A percentile compares a stretch with the other conserved stretches of the same genome.
These are phyloP conservation scores for Jacana jacana DNA, from an alignment of 2,113 vertebrate species.

Conservation along the genomic window DNA sequence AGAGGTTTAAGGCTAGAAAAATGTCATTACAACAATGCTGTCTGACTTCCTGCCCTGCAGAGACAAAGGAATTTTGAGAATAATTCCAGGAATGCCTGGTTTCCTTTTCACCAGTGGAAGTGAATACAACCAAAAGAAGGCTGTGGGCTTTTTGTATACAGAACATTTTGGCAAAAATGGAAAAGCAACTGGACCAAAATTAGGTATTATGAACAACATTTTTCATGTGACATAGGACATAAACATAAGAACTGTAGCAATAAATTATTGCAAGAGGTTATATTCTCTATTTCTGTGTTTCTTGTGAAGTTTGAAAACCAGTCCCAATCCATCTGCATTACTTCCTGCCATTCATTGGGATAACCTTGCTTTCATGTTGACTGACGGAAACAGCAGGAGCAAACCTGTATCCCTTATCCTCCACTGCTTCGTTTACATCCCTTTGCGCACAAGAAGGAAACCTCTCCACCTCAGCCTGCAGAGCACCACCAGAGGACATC, in stretches of 20 bases:
- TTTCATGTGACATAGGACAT: background rate
- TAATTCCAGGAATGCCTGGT: conserved; percentile 46
- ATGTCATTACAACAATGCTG: background rate
- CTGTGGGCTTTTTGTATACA: background rate
- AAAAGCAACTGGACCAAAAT: background rate
- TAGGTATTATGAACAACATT: background rate
- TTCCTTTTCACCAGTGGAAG: conserved; percentile 17
- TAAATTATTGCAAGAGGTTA: background rate
- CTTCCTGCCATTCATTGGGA: background rate
- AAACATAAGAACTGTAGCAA: background rate
- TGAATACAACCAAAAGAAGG: background rate
- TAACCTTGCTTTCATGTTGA: background rate
- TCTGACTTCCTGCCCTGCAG: conserved; percentile 3
- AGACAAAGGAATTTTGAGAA: conserved; percentile 33
- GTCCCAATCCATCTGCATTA: background rate
- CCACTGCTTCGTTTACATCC: background rate
- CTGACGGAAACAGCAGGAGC: background rate
- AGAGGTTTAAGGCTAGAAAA: background rate
- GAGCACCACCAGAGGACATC: background rate
- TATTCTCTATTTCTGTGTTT: background rate
- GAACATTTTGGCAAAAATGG: background rate
- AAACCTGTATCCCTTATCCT: background rate
- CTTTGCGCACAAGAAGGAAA: background rate
- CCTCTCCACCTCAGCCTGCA: accelerated
- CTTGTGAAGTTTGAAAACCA: background rate